Conservation (phyloP, 2,888 invertebrate species). For the Xestoiulus laeticollis region DNA sequence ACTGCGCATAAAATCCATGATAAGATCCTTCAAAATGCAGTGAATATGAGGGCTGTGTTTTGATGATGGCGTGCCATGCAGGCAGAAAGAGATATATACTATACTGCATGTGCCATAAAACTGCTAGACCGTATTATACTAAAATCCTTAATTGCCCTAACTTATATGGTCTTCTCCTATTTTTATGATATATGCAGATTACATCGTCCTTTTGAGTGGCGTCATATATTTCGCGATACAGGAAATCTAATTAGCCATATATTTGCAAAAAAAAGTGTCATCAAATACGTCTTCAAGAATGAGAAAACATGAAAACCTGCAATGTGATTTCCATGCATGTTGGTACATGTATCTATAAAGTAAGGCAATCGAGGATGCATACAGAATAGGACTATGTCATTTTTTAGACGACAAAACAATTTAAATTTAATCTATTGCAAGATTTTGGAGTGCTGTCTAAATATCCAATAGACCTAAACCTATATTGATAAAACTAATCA, state of each 20-base stretch:
- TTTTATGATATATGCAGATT: background rate
- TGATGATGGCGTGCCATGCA: background rate
- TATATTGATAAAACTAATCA: too few species aligned
- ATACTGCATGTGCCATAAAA: background rate
- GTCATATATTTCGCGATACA: background rate
- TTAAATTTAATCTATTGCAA: too few species aligned
- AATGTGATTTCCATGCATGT: too few species aligned
- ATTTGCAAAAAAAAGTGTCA: background rate
- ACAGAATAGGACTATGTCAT: too few species aligned
- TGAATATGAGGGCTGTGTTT: background rate
- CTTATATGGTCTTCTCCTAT: background rate
- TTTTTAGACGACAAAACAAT: too few species aligned
- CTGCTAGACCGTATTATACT: constrained; percentile 15
- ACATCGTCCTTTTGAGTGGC: background rate
- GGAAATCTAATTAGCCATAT: constrained; percentile 13
- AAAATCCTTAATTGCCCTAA: constrained; percentile 17
- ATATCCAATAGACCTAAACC: too few species aligned
- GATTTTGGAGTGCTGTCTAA: too few species aligned
- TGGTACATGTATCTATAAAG: too few species aligned
- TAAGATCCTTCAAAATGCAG: background rate
- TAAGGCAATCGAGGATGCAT: background rate
- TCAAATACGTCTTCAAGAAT: background rate
- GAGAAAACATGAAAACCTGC: background rate
- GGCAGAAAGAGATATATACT: background rate
- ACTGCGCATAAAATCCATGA: background rate